A percentile compares a stretch with the other conserved stretches of the same genome.
Evolutionary conservation across 2,113 vertebrate species (phyloP).

Genomic region (Ivindomyrus marchei): DNA sequence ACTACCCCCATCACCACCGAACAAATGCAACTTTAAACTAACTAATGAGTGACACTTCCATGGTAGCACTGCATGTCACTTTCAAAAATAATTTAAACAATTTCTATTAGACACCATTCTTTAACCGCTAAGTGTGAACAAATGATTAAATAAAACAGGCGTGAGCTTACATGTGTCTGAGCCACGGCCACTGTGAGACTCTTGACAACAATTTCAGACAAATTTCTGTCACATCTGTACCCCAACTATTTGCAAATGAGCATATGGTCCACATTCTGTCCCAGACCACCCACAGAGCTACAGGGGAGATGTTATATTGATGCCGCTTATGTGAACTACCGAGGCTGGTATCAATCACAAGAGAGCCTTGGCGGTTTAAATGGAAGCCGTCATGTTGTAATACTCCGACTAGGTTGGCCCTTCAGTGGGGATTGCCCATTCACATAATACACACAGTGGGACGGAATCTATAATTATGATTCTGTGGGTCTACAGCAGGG

Average conservation of each 20-base stretch:
- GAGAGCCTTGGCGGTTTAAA: not conserved
- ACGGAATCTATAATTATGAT: not conserved
- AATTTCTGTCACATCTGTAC: not conserved
- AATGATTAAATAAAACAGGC: constrained; percentile 2
- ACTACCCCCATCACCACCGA: not conserved
- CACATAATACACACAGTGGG: not conserved
- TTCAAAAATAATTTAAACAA: not conserved
- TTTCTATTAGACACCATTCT: not conserved
- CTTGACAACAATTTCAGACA: not conserved
- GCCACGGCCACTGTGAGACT: not conserved
- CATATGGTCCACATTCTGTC: not conserved
- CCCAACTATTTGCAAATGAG: not conserved
- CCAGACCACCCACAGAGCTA: not conserved
- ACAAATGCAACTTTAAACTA: not conserved
- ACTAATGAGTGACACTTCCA: not conserved
- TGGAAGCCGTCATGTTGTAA: not conserved
- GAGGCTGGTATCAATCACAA: constrained; percentile 14
- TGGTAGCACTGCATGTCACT: not conserved
- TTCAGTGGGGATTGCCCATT: not conserved
- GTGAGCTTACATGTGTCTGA: not conserved
- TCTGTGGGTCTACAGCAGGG: not conserved
- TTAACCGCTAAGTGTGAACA: not conserved
- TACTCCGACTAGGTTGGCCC: not conserved
- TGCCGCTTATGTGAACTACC: not conserved
- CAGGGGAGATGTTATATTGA: constrained; percentile 9